These are phyloP conservation scores for Phyto melanocephala DNA, from an alignment of 2,888 invertebrate genomes.

Conservation along the genomic window DNA sequence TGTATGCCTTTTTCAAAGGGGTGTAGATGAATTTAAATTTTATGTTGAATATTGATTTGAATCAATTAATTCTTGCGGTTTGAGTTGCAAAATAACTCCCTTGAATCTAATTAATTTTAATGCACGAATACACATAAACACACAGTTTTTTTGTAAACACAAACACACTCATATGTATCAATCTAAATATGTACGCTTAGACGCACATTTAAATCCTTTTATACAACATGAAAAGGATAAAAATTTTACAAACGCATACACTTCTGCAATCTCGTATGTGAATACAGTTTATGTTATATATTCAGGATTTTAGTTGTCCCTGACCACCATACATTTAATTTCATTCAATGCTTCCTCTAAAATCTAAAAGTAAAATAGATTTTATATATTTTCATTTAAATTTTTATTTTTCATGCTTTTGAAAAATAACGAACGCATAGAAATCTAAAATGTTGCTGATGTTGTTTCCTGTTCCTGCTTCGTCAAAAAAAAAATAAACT, in stretches of 20 bases:
- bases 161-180: constrained; percentile 9
- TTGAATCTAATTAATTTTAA: constrained; percentile 80
- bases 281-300: not conserved
- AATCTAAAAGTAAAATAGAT: constrained; percentile 31
- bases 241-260: constrained; percentile 6
- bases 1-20: not conserved
- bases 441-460: constrained; percentile 57
- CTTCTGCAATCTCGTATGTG: too few species aligned
- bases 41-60: constrained; percentile 78
- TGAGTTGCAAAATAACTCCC: constrained; percentile 74
- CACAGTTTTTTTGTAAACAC: constrained; percentile 40
- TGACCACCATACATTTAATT: constrained; percentile 67
- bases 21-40: constrained; percentile 54
- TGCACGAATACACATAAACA: constrained; percentile 75
- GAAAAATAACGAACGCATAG: constrained; percentile 2
- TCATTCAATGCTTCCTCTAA: constrained; percentile 52
- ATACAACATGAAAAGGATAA: constrained; percentile 19
- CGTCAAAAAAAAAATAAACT: not conserved
- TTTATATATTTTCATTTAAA: constrained; percentile 15
- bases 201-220: constrained; percentile 39
- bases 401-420: not conserved
- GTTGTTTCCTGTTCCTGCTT: constrained; percentile 58
- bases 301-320: constrained; percentile 51
- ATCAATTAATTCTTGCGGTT: constrained; percentile 77
- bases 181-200: constrained; percentile 58